Percentiles rank a stretch among this genome's conserved stretches.
These are phyloP conservation scores for Metacarcinus magister DNA, from an alignment of 2,888 invertebrate genomes.

Conservation along the genomic window DNA sequence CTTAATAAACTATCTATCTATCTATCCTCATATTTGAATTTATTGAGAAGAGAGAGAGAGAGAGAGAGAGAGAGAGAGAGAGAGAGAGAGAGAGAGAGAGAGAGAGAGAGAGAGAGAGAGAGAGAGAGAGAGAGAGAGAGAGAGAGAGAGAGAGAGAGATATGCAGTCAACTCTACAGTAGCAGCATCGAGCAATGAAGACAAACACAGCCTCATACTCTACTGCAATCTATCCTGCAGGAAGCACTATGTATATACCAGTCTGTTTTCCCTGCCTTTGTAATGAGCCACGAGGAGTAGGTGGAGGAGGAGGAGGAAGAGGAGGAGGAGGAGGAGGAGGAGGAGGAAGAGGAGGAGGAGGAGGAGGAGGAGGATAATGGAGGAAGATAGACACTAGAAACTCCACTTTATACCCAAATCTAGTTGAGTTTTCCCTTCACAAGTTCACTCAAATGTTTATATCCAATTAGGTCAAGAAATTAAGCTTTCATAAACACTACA, in stretches of 20 bases:
- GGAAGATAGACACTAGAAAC: neutral
- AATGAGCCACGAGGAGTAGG: neutral
- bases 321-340: neutral
- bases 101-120: constrained; percentile 41
- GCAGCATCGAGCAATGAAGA: neutral
- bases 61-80: neutral
- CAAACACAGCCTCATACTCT: too few relatives aligned
- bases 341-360: constrained; percentile 12
- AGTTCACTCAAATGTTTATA: neutral
- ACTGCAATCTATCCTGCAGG: too few relatives aligned
- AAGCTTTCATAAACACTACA: neutral
- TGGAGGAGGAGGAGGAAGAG: neutral
- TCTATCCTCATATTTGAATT: too few relatives aligned
- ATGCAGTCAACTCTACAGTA: neutral
- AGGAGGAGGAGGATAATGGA: neutral
- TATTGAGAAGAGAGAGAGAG: neutral
- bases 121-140: constrained; percentile 61
- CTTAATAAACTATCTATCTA: too few relatives aligned
- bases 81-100: constrained; percentile 4
- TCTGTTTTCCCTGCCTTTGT: constrained; percentile 1
- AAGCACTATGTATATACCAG: neutral
- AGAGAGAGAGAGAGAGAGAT: constrained; percentile 27
- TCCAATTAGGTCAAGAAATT: neutral
- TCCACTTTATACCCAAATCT: neutral
- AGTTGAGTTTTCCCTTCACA: neutral